Conservation (phyloP, 2,797 vertebrate genomes). For the Sitta carolinensis region DNA sequence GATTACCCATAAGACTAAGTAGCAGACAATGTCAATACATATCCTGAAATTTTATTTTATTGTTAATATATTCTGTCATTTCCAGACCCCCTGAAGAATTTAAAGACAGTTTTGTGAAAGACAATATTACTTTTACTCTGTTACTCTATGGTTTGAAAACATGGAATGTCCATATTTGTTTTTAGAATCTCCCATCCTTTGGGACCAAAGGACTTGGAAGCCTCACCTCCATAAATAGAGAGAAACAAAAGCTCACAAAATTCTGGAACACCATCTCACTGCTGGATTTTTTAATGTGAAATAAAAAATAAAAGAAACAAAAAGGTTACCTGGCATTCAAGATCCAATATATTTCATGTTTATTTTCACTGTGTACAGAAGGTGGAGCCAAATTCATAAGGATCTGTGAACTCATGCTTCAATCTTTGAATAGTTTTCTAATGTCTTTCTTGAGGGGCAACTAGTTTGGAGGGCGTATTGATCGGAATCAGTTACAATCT, state of each 20-base stretch:
- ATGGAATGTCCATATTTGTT: neutral
- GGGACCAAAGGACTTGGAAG: neutral
- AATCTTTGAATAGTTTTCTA: neutral
- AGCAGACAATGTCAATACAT: neutral
- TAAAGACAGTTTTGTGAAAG: neutral
- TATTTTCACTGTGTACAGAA: slow-evolving; percentile 74
- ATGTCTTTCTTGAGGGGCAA: neutral
- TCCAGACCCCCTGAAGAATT: neutral
- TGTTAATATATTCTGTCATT: neutral
- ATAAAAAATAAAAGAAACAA: neutral
- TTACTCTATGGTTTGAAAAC: neutral
- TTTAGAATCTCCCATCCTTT: neutral
- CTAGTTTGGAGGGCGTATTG: neutral
- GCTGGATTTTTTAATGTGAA: neutral
- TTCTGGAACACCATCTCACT: neutral
- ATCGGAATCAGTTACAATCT: neutral
- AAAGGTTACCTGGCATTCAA: neutral
- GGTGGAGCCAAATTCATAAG: slow-evolving; percentile 79
- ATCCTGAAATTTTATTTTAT: neutral
- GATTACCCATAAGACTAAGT: neutral
- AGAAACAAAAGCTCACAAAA: neutral
- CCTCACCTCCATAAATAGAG: neutral
- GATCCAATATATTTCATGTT: slow-evolving; percentile 23
- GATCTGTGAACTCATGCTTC: slow-evolving; percentile 44
- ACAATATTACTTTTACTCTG: neutral